Conservation (phyloP, 1,140 invertebrate species). For the Lepidurus packardi region DNA sequence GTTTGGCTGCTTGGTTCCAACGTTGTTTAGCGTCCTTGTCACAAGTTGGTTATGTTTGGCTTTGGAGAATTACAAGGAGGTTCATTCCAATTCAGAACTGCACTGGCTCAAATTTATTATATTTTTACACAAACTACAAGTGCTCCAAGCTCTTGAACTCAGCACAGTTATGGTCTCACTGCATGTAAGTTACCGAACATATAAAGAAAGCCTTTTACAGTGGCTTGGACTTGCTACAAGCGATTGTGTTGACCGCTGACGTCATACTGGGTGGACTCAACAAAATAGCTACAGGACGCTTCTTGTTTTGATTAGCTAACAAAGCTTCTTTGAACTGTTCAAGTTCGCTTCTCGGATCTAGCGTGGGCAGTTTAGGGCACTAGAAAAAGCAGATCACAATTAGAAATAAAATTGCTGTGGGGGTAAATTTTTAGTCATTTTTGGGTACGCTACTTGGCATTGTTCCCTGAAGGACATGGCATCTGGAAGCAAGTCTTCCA, state of each 20-base stretch:
- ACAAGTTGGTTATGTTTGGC: conserved; percentile 17
- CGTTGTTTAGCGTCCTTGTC: conserved; percentile 12
- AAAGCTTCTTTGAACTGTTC: conserved; percentile 31
- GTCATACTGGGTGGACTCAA: conserved; percentile 16
- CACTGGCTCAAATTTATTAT: not conserved
- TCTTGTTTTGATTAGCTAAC: not conserved
- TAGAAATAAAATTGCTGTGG: not conserved
- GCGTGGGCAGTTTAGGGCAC: conserved; percentile 37
- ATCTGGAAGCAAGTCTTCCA: conserved; percentile 49
- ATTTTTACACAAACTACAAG: no score
- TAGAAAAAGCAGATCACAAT: conserved; percentile 29
- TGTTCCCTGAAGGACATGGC: conserved; percentile 43
- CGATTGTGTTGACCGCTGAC: not conserved
- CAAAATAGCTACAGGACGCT: conserved; percentile 10
- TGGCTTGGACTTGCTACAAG: not conserved
- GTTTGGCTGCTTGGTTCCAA: not conserved
- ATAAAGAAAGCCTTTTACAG: not conserved
- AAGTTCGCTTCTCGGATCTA: conserved; percentile 35
- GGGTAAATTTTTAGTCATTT: conserved; percentile 4
- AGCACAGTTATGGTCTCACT: not conserved
- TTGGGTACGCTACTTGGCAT: conserved; percentile 36
- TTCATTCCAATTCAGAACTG: conserved; percentile 5
- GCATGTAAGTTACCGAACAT: not conserved
- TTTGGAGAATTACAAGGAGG: conserved; percentile 19
- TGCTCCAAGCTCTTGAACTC: not conserved